Percentiles rank a stretch among this genome's conserved stretches.
These are phyloP conservation scores for Procapra przewalskii DNA, from an alignment of 2,113 vertebrate genomes.

Conservation along the genomic window DNA sequence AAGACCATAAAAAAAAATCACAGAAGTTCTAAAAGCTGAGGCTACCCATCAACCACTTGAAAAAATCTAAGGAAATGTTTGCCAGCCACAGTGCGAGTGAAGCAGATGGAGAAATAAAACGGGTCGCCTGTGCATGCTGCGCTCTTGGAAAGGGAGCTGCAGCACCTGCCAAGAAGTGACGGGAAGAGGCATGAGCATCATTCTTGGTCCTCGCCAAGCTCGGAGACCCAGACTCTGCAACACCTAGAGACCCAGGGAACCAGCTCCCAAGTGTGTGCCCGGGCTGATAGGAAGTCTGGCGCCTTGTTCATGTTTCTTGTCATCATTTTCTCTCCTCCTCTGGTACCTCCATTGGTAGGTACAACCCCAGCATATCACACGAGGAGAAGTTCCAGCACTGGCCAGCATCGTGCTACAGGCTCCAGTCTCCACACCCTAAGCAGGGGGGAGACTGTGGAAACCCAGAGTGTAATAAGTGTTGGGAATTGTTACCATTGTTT, in stretches of 20 bases:
- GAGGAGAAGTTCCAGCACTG: background rate
- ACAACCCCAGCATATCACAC: rapidly evolving
- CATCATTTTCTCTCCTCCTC: background rate
- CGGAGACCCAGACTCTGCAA: background rate
- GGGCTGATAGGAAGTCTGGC: background rate
- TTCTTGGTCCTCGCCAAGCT: background rate
- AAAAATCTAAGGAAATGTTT: background rate
- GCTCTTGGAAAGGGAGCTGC: background rate
- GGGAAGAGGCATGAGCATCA: background rate
- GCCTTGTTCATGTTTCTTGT: background rate
- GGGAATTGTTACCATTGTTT: background rate
- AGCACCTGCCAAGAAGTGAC: background rate
- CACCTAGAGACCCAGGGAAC: background rate
- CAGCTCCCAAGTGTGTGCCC: background rate
- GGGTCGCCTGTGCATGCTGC: background rate
- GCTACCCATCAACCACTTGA: background rate
- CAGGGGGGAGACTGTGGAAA: background rate
- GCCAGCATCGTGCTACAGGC: background rate
- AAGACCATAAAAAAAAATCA: background rate
- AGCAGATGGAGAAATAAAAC: background rate
- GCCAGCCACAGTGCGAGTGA: background rate
- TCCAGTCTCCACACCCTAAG: background rate
- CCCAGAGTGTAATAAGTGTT: background rate
- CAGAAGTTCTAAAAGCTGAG: background rate
- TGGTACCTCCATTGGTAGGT: background rate